phyloP scores from a whole-genome alignment of 2,888 invertebrate genomes.

The Trissolcus japonicus region DNA sequence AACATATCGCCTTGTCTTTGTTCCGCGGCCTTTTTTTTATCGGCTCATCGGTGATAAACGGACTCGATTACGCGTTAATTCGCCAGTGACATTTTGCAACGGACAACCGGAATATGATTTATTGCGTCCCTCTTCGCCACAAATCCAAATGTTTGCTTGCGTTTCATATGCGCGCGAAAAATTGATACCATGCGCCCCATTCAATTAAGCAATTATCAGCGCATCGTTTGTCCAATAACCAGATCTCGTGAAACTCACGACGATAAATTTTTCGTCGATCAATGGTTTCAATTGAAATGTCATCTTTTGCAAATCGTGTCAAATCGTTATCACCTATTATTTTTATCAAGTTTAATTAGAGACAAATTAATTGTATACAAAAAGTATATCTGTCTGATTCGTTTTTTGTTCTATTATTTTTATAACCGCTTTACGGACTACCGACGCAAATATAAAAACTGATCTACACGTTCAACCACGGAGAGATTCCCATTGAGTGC shows the following conservation, averaged over 20 bases:
- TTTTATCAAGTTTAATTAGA: too few relatives aligned
- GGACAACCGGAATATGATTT: slow-evolving; percentile 2
- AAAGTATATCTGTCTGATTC: too few relatives aligned
- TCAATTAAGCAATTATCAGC: slow-evolving; percentile 34
- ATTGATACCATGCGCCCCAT: slow-evolving; percentile 26
- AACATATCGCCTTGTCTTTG: slow-evolving; percentile 7
- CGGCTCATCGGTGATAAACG: slow-evolving; percentile 28
- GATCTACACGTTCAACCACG: slow-evolving; percentile 39
- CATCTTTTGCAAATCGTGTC: too few relatives aligned
- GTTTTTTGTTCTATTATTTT: too few relatives aligned
- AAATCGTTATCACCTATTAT: too few relatives aligned
- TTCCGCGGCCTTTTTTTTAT: slow-evolving; percentile 21
- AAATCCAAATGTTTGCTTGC: slow-evolving; percentile 25
- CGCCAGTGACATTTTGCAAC: slow-evolving; percentile 22
- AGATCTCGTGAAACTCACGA: not conserved
- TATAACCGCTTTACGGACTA: too few relatives aligned
- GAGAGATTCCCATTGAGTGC: slow-evolving; percentile 60
- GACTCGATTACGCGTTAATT: slow-evolving; percentile 44
- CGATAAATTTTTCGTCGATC: slow-evolving; percentile 1
- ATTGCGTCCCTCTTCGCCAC: slow-evolving; percentile 8
- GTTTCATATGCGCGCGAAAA: slow-evolving; percentile 19
- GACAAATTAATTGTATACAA: too few relatives aligned
- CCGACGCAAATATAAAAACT: slow-evolving; percentile 32
- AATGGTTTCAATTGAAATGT: not conserved
- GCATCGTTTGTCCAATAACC: slow-evolving; percentile 6